phyloP scores from a whole-genome alignment of 2,113 vertebrate genomes.

The Chaetorhynchus papuensis region DNA sequence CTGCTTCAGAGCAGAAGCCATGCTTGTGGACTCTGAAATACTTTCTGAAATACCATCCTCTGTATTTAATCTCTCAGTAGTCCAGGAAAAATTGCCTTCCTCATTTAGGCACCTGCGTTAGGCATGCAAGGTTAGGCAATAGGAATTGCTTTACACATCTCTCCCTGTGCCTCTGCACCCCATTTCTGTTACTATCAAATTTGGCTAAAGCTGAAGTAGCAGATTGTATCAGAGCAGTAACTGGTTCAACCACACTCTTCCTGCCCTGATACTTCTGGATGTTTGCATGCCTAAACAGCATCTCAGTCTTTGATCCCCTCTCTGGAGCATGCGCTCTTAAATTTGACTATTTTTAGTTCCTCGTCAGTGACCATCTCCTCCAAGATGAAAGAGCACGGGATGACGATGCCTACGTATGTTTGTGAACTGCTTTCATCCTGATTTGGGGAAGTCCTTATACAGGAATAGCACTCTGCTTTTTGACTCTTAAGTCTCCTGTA shows the following conservation, averaged over 20 bases:
- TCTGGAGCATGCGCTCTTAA: background rate
- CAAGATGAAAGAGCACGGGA: background rate
- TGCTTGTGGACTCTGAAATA: background rate
- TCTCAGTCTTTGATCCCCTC: background rate
- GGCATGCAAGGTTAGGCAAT: background rate
- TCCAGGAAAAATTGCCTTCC: background rate
- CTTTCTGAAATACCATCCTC: background rate
- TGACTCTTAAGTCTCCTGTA: background rate
- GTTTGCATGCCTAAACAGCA: background rate
- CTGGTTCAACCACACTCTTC: constrained; percentile 21
- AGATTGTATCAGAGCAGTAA: constrained; percentile 13
- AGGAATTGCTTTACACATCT: background rate
- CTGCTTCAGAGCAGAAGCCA: background rate
- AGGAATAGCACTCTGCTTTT: background rate
- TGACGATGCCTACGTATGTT: background rate
- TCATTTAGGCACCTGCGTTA: background rate
- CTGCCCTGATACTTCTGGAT: background rate
- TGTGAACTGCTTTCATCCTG: background rate
- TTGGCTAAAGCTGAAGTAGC: background rate
- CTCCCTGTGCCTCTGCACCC: background rate
- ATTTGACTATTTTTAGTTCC: background rate
- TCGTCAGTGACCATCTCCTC: background rate
- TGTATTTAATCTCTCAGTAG: background rate
- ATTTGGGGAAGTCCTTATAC: background rate
- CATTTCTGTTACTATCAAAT: background rate